Conservation (phyloP, 2,888 invertebrate species). For the Oxyteleia sp. region DNA sequence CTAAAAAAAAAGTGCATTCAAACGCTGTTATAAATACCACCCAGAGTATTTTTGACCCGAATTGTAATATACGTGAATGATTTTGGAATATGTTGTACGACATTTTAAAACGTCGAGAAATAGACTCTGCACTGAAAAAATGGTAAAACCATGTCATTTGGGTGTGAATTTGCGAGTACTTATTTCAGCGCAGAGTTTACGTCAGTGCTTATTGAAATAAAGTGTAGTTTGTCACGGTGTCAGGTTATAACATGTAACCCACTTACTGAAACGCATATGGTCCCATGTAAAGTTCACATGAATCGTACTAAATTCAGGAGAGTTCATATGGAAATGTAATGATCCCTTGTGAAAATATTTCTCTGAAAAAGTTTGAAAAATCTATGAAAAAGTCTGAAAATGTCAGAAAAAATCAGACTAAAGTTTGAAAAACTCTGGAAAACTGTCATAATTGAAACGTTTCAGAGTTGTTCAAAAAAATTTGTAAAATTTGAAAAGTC, state of each 20-base stretch:
- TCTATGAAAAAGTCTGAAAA: too few relatives aligned
- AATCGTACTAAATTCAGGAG: too few relatives aligned
- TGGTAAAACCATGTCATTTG: background rate
- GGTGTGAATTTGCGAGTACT: slow-evolving; percentile 4
- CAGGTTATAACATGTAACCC: slow-evolving; percentile 24
- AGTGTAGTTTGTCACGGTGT: slow-evolving; percentile 42
- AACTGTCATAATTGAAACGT: too few relatives aligned
- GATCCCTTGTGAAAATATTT: too few relatives aligned
- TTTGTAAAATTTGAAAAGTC: too few relatives aligned
- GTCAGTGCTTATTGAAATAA: slow-evolving; percentile 36
- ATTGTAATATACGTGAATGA: slow-evolving; percentile 34
- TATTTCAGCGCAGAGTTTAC: slow-evolving; percentile 9
- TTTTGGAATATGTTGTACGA: slow-evolving; percentile 59
- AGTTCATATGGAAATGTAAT: too few relatives aligned
- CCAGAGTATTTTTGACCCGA: slow-evolving; percentile 37
- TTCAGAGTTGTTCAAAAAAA: too few relatives aligned
- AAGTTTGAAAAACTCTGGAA: too few relatives aligned
- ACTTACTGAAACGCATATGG: too few relatives aligned
- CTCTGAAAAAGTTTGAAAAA: too few relatives aligned
- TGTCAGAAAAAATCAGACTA: too few relatives aligned
- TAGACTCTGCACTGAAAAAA: slow-evolving; percentile 6
- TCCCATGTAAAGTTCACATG: too few relatives aligned
- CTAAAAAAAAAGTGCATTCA: slow-evolving; percentile 5
- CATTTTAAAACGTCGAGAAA: slow-evolving; percentile 11
- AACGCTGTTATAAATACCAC: slow-evolving; percentile 27